These are phyloP conservation scores for Agapostemon virescens DNA, from an alignment of 2,888 invertebrate species.

Conservation along the genomic window DNA sequence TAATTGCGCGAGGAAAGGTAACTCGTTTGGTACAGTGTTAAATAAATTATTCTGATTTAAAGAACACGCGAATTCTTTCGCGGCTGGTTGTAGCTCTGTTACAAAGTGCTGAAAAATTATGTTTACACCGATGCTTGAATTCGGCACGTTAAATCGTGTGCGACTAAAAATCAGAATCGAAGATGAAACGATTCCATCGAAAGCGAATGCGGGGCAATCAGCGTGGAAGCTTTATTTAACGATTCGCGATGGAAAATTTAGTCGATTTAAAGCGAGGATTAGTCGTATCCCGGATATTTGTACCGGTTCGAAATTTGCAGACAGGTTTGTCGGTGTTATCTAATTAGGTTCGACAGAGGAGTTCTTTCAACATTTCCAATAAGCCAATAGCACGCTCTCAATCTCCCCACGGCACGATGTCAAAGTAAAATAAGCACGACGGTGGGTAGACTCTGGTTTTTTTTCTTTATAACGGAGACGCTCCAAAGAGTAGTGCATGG, in stretches of 20 bases:
- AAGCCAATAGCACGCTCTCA: slow-evolving; percentile 15
- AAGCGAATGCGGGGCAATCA: too few species aligned
- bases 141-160: neutral
- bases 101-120: too few species aligned
- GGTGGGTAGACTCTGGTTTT: neutral
- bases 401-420: slow-evolving; percentile 18
- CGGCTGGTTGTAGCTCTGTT: too few species aligned
- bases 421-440: slow-evolving; percentile 40
- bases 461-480: neutral
- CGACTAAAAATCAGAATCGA: neutral
- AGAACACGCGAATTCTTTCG: too few species aligned
- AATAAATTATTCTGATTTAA: too few species aligned
- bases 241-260: neutral
- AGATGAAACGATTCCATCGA: too few species aligned
- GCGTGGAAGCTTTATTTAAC: neutral
- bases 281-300: neutral
- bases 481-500: slow-evolving; percentile 16
- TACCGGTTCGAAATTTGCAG: neutral
- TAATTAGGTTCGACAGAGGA: slow-evolving; percentile 27
- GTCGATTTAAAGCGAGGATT: too few species aligned
- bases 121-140: neutral
- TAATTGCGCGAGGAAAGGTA: too few species aligned
- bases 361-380: slow-evolving; percentile 17
- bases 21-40: too few species aligned
- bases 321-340: neutral